These are phyloP conservation scores for Clusia tigrina DNA, from an alignment of 2,888 invertebrate genomes.

Conservation along the genomic window DNA sequence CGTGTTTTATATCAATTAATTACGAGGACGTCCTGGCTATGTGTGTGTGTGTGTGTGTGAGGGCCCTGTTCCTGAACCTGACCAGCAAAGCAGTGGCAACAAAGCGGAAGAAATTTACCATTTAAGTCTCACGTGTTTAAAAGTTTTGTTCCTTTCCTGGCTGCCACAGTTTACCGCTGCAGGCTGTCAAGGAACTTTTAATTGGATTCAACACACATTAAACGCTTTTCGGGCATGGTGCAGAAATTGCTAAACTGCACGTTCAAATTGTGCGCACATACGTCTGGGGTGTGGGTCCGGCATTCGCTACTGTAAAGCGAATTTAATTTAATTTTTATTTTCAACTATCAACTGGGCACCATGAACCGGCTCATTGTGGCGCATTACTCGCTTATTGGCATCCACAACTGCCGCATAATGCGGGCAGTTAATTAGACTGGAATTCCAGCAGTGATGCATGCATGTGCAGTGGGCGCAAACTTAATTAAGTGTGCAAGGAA, in stretches of 20 bases:
- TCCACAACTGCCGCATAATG: too few relatives aligned
- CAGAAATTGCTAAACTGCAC: neutral
- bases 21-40: too few relatives aligned
- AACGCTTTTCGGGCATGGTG: constrained; percentile 18
- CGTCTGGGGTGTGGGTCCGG: too few relatives aligned
- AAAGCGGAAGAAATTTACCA: constrained; percentile 19
- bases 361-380: too few relatives aligned
- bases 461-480: too few relatives aligned
- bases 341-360: too few relatives aligned
- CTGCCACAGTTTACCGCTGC: neutral
- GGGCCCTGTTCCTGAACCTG: constrained; percentile 20
- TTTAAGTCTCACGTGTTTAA: constrained; percentile 6
- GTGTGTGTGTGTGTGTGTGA: too few relatives aligned
- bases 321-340: too few relatives aligned
- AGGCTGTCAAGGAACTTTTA: constrained; percentile 29
- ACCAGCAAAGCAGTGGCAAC: too few relatives aligned
- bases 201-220: constrained; percentile 31
- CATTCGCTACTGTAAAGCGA: too few relatives aligned
- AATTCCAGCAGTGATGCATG: neutral
- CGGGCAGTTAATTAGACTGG: neutral
- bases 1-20: constrained; percentile 30
- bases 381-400: neutral
- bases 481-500: too few relatives aligned
- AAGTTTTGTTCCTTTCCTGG: neutral
- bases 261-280: neutral